These are phyloP conservation scores for Lepas anatifera DNA, from an alignment of 2,888 invertebrate genomes.

Conservation along the genomic window DNA sequence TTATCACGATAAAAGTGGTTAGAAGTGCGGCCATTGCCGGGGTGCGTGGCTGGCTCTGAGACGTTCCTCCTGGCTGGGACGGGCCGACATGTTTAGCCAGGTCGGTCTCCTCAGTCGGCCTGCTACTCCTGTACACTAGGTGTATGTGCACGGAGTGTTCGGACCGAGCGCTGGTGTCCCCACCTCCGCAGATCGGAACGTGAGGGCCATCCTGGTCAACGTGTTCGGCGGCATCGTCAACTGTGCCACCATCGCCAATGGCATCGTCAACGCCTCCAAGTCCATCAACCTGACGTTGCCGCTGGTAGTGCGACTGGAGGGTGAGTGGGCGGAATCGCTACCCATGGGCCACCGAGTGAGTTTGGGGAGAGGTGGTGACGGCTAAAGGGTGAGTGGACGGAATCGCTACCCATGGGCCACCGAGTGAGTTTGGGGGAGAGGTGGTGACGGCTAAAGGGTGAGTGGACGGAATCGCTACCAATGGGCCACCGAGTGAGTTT, in stretches of 20 bases:
- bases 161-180: too few relatives aligned
- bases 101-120: too few relatives aligned
- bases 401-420: background rate
- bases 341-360: background rate
- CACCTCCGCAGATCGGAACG: constrained; percentile 66
- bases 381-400: background rate
- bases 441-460: background rate
- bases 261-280: constrained; percentile 78
- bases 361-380: background rate
- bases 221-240: constrained; percentile 99
- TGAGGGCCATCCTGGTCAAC: constrained; percentile 91
- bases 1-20: too few relatives aligned
- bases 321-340: constrained; percentile 37
- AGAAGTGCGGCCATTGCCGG: too few relatives aligned
- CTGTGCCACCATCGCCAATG: constrained; percentile 91
- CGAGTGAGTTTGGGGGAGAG: background rate
- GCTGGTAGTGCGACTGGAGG: constrained; percentile 86
- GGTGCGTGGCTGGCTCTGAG: too few relatives aligned
- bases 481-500: background rate
- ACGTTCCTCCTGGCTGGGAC: too few relatives aligned
- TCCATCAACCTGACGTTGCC: constrained; percentile 69
- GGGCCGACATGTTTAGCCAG: too few relatives aligned
- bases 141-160: too few relatives aligned
- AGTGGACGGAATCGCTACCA: background rate
- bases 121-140: too few relatives aligned